A percentile compares a stretch with the other conserved stretches of the same genome.
Evolutionary conservation across 2,113 vertebrate genomes (phyloP).

Genomic region (Ctenomys sociabilis): DNA sequence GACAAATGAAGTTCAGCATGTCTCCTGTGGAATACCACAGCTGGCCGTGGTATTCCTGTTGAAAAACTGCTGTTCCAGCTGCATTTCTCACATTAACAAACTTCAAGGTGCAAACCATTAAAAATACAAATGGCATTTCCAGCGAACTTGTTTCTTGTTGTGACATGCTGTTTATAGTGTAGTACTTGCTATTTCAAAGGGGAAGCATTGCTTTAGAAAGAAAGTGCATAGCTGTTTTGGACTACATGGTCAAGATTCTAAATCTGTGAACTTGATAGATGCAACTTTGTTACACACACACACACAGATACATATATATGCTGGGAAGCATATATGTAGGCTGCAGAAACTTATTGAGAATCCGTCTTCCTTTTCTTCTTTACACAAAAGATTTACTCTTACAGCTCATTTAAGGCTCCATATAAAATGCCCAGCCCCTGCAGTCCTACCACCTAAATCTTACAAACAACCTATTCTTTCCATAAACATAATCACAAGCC

Average conservation of each 20-base stretch:
- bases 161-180: not conserved
- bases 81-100: constrained; percentile 26
- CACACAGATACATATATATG: not conserved
- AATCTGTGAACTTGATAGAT: constrained; percentile 1
- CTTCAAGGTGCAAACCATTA: not conserved
- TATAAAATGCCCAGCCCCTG: constrained; percentile 7
- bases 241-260: constrained; percentile 18
- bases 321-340: not conserved
- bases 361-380: constrained; percentile 51
- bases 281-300: not conserved
- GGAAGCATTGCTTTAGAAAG: constrained; percentile 13
- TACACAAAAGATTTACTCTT: constrained; percentile 18
- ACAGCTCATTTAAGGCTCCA: constrained; percentile 6
- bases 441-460: constrained; percentile 14
- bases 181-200: not conserved
- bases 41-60: not conserved
- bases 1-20: not conserved
- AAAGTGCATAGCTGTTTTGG: not conserved
- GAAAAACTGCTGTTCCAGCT: not conserved
- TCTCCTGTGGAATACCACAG: not conserved
- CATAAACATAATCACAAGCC: constrained; percentile 2
- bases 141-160: not conserved
- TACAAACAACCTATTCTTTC: not conserved
- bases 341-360: not conserved
- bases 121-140: not conserved